These are phyloP conservation scores for Chionomys nivalis DNA, from an alignment of 2,113 vertebrate genomes.

Conservation along the genomic window DNA sequence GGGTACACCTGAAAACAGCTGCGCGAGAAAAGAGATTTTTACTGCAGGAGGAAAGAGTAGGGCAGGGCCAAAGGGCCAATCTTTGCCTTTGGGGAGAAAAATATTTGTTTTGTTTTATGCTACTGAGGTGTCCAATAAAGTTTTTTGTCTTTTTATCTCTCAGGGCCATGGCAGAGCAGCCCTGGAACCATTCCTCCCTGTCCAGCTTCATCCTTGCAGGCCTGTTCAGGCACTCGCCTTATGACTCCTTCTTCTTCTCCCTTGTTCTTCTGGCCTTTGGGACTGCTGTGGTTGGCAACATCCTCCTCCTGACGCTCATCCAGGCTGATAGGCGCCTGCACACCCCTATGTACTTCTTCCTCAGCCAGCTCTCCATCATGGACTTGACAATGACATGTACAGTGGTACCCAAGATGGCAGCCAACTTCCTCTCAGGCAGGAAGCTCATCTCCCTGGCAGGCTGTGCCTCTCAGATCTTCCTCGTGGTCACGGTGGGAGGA, in stretches of 20 bases:
- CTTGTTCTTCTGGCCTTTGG: constrained; percentile 33
- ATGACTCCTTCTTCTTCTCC: constrained; percentile 24
- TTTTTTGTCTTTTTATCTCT: not conserved
- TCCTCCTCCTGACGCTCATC: constrained; percentile 50
- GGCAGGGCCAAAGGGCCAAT: too few relatives aligned
- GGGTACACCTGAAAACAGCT: not conserved
- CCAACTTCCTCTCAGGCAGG: not conserved
- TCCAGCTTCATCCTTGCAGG: constrained; percentile 9
- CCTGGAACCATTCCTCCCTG: constrained; percentile 39
- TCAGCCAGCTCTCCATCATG: constrained; percentile 61
- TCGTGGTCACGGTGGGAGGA: constrained; percentile 33
- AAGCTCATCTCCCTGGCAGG: not conserved
- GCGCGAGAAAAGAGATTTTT: not conserved
- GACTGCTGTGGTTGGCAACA: not conserved
- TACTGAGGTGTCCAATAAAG: not conserved
- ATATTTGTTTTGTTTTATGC: not conserved
- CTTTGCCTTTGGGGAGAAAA: not conserved
- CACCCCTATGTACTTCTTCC: constrained; percentile 57
- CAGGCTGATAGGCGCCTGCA: not conserved
- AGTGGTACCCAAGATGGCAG: constrained; percentile 47
- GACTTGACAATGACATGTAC: constrained; percentile 32
- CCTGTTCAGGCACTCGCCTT: not conserved
- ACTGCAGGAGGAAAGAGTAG: not conserved
- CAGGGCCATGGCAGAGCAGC: not conserved
- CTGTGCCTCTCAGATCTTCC: constrained; percentile 22